Evolutionary conservation across 2,888 invertebrate genomes (phyloP).

Genomic region (Shargacucullia verbasci): DNA sequence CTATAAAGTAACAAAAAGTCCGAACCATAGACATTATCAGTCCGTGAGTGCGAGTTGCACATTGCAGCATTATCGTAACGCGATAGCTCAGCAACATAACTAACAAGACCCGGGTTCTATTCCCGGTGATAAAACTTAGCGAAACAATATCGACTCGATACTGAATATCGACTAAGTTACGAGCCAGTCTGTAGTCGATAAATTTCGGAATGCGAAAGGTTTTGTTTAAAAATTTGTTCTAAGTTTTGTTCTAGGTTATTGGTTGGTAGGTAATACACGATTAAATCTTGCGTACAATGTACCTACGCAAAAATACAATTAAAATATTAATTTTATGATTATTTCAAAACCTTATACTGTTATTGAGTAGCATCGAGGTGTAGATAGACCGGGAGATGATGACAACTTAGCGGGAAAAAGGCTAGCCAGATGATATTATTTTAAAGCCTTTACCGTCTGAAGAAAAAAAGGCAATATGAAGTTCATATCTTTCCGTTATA

Average conservation of each 20-base stretch:
- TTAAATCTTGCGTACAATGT: not conserved
- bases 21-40: constrained; percentile 48
- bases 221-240: constrained; percentile 39
- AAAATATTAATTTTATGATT: too few species aligned
- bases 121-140: constrained; percentile 77
- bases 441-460: too few species aligned
- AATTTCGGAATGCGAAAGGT: constrained; percentile 49
- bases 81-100: constrained; percentile 79
- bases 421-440: too few species aligned
- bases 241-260: constrained; percentile 5
- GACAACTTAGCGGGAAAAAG: too few species aligned
- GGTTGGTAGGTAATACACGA: not conserved
- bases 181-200: constrained; percentile 62
- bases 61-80: constrained; percentile 77
- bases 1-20: constrained; percentile 51
- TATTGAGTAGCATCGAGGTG: too few species aligned
- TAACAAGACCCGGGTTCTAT: constrained; percentile 74
- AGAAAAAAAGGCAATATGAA: too few species aligned
- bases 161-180: constrained; percentile 79
- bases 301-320: too few species aligned
- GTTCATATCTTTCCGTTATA: too few species aligned
- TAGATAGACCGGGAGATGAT: too few species aligned
- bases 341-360: too few species aligned
- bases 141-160: constrained; percentile 82
- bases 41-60: constrained; percentile 60